These are phyloP conservation scores for Microcebus jonahi DNA, from an alignment of 2,113 vertebrate genomes.

Conservation along the genomic window DNA sequence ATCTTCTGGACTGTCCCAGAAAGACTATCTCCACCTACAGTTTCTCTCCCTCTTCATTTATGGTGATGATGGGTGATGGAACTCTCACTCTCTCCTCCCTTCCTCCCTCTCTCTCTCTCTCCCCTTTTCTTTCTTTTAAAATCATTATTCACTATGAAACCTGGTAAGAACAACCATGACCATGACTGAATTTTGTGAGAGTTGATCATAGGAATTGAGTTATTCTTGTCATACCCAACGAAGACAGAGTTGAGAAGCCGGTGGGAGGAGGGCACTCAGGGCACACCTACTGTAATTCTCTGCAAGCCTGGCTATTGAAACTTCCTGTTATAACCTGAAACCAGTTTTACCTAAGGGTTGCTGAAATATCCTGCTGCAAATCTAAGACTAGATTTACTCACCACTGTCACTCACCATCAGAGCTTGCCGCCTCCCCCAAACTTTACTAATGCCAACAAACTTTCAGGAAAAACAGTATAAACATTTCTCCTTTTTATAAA, in stretches of 20 bases:
- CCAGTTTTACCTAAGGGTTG: not conserved
- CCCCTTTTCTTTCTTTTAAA: slow-evolving; percentile 70
- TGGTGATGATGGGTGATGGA: slow-evolving; percentile 85
- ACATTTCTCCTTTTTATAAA: not conserved
- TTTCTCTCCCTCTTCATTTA: slow-evolving; percentile 89
- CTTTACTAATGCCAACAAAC: not conserved
- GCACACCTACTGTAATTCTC: not conserved
- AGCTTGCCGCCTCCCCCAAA: not conserved
- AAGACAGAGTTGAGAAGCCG: not conserved
- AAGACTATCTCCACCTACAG: slow-evolving; percentile 89
- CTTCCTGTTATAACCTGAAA: not conserved
- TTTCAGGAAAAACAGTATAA: not conserved
- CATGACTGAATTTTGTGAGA: slow-evolving; percentile 43
- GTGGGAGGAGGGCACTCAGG: not conserved
- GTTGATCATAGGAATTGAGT: not conserved
- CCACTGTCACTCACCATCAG: not conserved
- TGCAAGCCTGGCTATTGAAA: not conserved
- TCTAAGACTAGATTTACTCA: not conserved
- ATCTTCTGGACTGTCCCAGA: slow-evolving; percentile 79
- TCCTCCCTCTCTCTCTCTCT: not conserved
- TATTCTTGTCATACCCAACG: not conserved
- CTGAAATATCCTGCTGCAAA: not conserved
- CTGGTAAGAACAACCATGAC: slow-evolving; percentile 71
- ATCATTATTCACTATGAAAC: slow-evolving; percentile 86
- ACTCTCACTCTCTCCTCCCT: slow-evolving; percentile 36